Evolutionary conservation across 2,888 invertebrate genomes (phyloP).

Genomic region (Hirtodrosophila confusa): DNA sequence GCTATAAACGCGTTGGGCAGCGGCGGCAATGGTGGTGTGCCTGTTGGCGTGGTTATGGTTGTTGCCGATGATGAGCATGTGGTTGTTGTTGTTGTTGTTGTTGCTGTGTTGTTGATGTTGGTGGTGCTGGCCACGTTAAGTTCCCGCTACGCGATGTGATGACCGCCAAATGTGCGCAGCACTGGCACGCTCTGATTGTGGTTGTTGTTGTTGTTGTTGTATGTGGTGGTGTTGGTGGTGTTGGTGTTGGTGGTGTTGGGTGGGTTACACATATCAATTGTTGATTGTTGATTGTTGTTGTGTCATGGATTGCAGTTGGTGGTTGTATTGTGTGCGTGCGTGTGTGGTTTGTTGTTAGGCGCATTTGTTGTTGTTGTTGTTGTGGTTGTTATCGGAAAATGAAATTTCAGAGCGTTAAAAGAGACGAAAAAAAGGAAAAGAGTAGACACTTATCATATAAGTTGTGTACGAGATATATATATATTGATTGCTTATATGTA

Average conservation of each 20-base stretch:
- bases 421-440: constrained; percentile 80
- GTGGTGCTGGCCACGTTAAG: constrained; percentile 73
- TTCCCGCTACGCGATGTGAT: constrained; percentile 85
- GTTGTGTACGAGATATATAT: constrained; percentile 76
- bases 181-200: constrained; percentile 83
- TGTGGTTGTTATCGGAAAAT: constrained; percentile 70
- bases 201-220: constrained; percentile 29
- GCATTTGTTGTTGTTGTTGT: constrained; percentile 61
- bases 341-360: constrained; percentile 41
- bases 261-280: constrained; percentile 51
- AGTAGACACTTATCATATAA: constrained; percentile 80
- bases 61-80: constrained; percentile 67
- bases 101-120: constrained; percentile 56
- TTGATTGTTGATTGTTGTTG: constrained; percentile 26
- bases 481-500: constrained; percentile 59
- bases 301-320: constrained; percentile 28
- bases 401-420: constrained; percentile 80
- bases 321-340: constrained; percentile 19
- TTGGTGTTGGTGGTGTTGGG: constrained; percentile 32
- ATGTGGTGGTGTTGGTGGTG: constrained; percentile 27
- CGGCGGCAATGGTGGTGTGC: constrained; percentile 80
- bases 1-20: constrained; percentile 80
- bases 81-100: constrained; percentile 57
- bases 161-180: constrained; percentile 85
- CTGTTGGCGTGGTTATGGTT: constrained; percentile 72